A percentile compares a stretch with the other conserved stretches of the same genome.
phyloP scores from a whole-genome alignment of 2,113 vertebrate genomes.

The Stigmatopora nigra region DNA sequence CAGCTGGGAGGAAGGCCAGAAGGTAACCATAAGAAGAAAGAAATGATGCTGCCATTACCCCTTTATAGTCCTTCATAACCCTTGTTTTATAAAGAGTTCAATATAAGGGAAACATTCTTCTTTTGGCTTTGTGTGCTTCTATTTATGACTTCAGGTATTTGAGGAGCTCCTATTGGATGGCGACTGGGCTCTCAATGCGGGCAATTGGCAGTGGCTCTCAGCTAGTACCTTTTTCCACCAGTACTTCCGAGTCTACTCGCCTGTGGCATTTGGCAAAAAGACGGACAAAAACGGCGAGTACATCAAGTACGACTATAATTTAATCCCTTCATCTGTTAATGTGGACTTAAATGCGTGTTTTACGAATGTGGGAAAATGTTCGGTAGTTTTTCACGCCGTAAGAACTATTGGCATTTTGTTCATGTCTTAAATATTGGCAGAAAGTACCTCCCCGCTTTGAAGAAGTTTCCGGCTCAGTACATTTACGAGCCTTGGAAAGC shows the following conservation, averaged over 20 bases:
- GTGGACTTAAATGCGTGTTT: background rate
- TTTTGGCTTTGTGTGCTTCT: background rate
- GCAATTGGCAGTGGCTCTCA: conserved; percentile 73
- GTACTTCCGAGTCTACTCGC: conserved; percentile 70
- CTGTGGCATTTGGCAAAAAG: conserved; percentile 67
- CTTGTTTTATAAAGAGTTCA: no score
- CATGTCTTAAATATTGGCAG: conserved; percentile 28
- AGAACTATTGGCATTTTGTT: background rate
- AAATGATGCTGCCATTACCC: background rate
- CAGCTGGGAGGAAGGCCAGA: conserved; percentile 70
- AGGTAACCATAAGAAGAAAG: conserved; percentile 40
- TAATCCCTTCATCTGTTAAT: no score
- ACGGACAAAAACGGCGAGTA: conserved; percentile 67
- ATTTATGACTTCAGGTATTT: conserved; percentile 54
- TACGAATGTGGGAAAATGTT: background rate
- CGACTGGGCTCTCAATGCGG: conserved; percentile 69
- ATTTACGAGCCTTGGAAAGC: conserved; percentile 76
- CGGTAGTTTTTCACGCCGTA: no score
- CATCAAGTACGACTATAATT: conserved; percentile 55
- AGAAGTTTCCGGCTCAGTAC: conserved; percentile 63
- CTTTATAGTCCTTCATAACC: no score
- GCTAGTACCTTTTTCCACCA: conserved; percentile 73
- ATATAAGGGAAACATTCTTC: no score
- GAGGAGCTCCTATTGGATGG: conserved; percentile 68
- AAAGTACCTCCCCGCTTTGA: conserved; percentile 69